A percentile compares a stretch with the other conserved stretches of the same genome.
These are phyloP conservation scores for Muraenolepis orangiensis DNA, from an alignment of 2,797 vertebrate genomes.

Conservation along the genomic window DNA sequence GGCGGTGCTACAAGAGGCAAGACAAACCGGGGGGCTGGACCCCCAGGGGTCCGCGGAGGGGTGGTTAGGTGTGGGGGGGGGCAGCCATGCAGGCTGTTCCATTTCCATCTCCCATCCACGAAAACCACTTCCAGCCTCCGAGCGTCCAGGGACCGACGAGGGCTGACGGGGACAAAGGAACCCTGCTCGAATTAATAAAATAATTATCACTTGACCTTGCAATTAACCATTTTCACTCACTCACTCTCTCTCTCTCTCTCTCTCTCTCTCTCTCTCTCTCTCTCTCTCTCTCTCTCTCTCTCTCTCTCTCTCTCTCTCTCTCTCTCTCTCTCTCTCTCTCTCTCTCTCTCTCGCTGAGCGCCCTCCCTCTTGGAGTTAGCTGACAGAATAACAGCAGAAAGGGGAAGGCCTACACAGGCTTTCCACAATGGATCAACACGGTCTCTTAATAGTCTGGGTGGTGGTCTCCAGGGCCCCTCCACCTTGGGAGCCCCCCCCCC, in stretches of 20 bases:
- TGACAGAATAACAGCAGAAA: neutral
- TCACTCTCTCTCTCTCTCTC: neutral
- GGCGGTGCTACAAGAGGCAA: constrained; percentile 42
- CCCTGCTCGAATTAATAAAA: constrained; percentile 69
- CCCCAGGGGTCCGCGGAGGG: constrained; percentile 69
- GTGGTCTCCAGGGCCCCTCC: constrained; percentile 32
- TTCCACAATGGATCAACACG: constrained; percentile 45
- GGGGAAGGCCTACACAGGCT: neutral
- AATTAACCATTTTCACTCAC: constrained; percentile 64
- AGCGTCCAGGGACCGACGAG: constrained; percentile 50
- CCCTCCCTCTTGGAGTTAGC: neutral
- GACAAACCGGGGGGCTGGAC: constrained; percentile 51
- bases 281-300: too few relatives aligned
- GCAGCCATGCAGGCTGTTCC: constrained; percentile 71
- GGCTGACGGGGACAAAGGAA: constrained; percentile 54
- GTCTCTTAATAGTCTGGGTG: constrained; percentile 35
- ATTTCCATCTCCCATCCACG: constrained; percentile 69
- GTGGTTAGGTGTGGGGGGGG: too few relatives aligned
- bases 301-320: neutral
- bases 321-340: neutral
- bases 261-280: too few relatives aligned
- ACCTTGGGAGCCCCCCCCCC: constrained; percentile 6
- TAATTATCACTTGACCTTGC: constrained; percentile 64
- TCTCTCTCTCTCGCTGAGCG: too few relatives aligned
- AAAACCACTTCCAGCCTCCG: constrained; percentile 29